phyloP scores from a whole-genome alignment of 2,113 vertebrate genomes.

The Amphilophus citrinellus region DNA sequence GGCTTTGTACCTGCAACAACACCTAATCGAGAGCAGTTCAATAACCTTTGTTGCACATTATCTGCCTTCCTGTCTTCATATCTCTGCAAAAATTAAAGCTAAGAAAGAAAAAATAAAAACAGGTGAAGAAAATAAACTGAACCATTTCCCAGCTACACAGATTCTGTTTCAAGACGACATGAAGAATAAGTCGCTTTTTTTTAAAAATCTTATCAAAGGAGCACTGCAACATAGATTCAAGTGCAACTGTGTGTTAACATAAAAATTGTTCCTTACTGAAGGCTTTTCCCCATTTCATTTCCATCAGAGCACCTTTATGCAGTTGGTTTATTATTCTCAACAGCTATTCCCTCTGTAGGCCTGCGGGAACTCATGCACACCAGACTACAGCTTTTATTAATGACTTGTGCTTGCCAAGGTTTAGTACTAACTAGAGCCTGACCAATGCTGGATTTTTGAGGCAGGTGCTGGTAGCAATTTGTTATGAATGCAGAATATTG shows the following conservation, averaged over 20 bases:
- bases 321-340: conserved; percentile 21
- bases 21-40: conserved; percentile 25
- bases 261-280: not conserved
- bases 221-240: conserved; percentile 14
- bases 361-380: not conserved
- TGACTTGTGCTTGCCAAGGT: conserved; percentile 23
- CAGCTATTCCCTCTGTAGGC: conserved; percentile 12
- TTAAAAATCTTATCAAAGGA: conserved; percentile 29
- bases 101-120: not conserved
- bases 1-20: conserved; percentile 39
- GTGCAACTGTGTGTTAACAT: not conserved
- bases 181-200: conserved; percentile 10
- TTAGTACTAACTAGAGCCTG: conserved; percentile 21
- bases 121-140: not conserved
- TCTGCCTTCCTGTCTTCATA: conserved; percentile 14
- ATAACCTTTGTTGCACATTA: conserved; percentile 42
- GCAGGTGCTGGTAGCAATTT: conserved; percentile 10
- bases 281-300: not conserved
- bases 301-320: conserved; percentile 31
- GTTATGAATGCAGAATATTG: not conserved
- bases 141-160: conserved; percentile 10
- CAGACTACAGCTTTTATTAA: not conserved
- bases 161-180: not conserved
- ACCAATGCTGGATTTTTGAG: not conserved
- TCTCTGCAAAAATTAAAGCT: conserved; percentile 42